phyloP scores from a whole-genome alignment of 2,888 invertebrate species.

The Melipona bicolor region DNA sequence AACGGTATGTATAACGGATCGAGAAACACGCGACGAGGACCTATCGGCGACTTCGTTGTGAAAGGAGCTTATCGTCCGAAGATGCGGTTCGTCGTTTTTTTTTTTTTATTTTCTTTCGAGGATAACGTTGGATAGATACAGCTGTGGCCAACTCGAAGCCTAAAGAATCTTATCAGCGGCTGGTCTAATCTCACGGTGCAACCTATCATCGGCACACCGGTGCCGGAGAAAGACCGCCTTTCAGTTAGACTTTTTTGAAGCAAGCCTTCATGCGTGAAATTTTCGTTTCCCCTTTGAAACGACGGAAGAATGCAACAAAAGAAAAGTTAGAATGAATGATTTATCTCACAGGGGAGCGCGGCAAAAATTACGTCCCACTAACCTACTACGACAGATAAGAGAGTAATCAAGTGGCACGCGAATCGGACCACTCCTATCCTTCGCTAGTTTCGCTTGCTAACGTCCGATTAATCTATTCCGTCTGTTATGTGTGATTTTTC shows the following conservation, averaged over 20 bases:
- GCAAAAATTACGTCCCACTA: slow-evolving; percentile 65
- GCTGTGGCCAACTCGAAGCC: slow-evolving; percentile 16
- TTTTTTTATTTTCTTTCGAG: neutral
- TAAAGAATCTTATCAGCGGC: slow-evolving; percentile 35
- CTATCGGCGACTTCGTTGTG: neutral
- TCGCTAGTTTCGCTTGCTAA: neutral
- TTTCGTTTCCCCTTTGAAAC: slow-evolving; percentile 57
- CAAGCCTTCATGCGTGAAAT: slow-evolving; percentile 71
- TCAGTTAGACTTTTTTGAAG: neutral
- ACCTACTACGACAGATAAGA: slow-evolving; percentile 62
- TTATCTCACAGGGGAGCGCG: neutral
- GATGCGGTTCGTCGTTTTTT: slow-evolving; percentile 26
- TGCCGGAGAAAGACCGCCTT: neutral
- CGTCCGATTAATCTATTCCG: slow-evolving; percentile 45
- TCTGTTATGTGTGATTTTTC: slow-evolving; percentile 14
- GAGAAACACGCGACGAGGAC: neutral
- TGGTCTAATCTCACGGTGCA: slow-evolving; percentile 34
- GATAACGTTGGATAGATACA: slow-evolving; percentile 23
- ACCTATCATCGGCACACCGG: slow-evolving; percentile 44
- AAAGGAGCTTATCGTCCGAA: slow-evolving; percentile 16
- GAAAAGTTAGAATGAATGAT: slow-evolving; percentile 40
- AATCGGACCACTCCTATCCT: slow-evolving; percentile 40
- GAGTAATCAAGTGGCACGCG: slow-evolving; percentile 1
- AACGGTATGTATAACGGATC: neutral
- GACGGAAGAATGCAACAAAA: slow-evolving; percentile 58